Evolutionary conservation across 2,797 vertebrate species (phyloP), one percentile per base, ranked within the genome.

Genomic region (Tympanoctomys barrerae): DNA sequence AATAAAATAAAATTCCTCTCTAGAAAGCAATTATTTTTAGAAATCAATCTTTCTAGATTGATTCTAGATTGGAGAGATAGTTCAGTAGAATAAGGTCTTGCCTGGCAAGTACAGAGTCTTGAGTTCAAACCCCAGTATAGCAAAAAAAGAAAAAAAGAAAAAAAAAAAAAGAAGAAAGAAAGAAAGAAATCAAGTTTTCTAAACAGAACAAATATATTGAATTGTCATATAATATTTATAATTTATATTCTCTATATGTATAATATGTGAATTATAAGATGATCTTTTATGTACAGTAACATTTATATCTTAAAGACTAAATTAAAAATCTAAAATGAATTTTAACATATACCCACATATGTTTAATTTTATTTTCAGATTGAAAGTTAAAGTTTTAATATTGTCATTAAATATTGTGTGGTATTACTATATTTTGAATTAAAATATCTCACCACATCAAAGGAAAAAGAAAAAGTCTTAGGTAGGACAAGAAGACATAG

Each of bases 371-470:
- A 57, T 73, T 26, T 75, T 75, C 81, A 75, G 46, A 22, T 39
- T 70, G 66, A 78, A 87, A 70, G 21, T 66, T 64, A 89, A 86
- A 54, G 71, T 28, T 57, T 91, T 57, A 80, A 46, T 87, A 79
- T 78, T 42, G 7, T 79, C 46, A 70, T 66, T 24, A 77, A 68
- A 89, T 36, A 62, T 73, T 83, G 11, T 31, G 0, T 14, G 66
- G 64, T 57, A 28, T 79, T 22, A 62, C 21, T 83, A 28, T n/a
- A 9, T 64, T 57, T 62, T 88, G 3, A 79, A 10, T 64, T 71
- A 84, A 64, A 61, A 71, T 87, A 39, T 75, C 42, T 64, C 28
- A 36, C 8, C 2, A 66, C 62, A 31, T 71, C 42, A 90, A 78
- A 90, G 68, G 13, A 9, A 36, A 61, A 22, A 24, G 59, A 61